Evolutionary conservation across 2,113 vertebrate species (phyloP).

Genomic region (Amphiprion percula): DNA sequence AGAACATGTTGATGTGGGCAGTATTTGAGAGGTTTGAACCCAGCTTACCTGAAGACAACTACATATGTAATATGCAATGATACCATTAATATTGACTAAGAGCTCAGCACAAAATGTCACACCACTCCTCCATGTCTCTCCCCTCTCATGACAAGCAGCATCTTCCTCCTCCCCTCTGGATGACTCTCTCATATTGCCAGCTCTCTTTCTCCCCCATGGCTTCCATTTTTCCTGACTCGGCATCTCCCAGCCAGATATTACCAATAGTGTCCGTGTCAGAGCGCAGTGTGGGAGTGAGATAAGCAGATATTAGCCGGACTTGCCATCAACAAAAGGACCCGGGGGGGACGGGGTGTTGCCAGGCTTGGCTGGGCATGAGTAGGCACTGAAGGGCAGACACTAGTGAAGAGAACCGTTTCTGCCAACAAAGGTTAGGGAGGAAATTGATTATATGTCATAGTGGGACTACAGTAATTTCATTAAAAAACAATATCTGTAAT

Average conservation of each 20-base stretch:
- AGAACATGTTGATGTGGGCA: too few relatives aligned
- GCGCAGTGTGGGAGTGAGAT: conserved; percentile 55
- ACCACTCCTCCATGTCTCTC: not conserved
- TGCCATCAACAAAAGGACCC: conserved; percentile 66
- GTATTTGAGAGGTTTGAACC: too few relatives aligned
- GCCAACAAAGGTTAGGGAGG: conserved; percentile 42
- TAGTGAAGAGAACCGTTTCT: conserved; percentile 44
- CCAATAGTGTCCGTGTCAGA: conserved; percentile 50
- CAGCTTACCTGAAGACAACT: too few relatives aligned
- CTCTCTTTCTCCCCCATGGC: conserved; percentile 21
- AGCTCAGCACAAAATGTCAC: conserved; percentile 10
- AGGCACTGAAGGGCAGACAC: conserved; percentile 58
- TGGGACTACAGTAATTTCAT: conserved; percentile 35
- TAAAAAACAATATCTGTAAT: conserved; percentile 51
- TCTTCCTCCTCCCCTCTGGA: conserved; percentile 2
- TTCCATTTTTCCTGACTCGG: conserved; percentile 61
- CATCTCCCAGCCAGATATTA: conserved; percentile 57
- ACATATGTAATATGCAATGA: not conserved
- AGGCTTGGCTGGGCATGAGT: conserved; percentile 59
- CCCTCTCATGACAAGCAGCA: not conserved
- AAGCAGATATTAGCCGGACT: conserved; percentile 68
- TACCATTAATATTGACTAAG: not conserved
- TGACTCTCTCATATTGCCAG: conserved; percentile 29
- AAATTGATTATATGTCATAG: conserved; percentile 59
- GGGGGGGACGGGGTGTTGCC: not conserved